Evolutionary conservation across 1,140 invertebrate genomes (phyloP).

Genomic region (Drosophila pachea): DNA sequence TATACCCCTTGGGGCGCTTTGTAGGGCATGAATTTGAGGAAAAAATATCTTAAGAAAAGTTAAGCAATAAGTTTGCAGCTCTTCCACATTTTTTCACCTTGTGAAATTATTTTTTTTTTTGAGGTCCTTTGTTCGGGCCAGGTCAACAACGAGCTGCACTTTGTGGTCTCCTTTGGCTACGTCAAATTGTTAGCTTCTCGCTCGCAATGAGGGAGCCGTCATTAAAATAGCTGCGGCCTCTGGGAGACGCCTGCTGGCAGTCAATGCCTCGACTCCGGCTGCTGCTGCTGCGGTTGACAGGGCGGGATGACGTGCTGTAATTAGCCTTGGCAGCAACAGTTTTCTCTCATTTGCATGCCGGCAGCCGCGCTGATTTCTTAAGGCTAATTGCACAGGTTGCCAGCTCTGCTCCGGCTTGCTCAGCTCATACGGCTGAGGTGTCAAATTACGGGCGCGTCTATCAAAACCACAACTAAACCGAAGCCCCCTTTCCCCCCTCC

Average conservation of each 20-base stretch:
- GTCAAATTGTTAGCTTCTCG: slow-evolving; percentile 52
- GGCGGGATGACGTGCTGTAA: slow-evolving; percentile 35
- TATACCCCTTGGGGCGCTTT: not conserved
- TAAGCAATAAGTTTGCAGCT: slow-evolving; percentile 53
- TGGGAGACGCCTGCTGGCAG: slow-evolving; percentile 22
- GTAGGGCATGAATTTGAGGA: not conserved
- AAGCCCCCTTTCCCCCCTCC: not conserved
- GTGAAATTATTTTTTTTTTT: not conserved
- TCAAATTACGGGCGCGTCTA: slow-evolving; percentile 65
- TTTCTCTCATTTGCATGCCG: slow-evolving; percentile 60
- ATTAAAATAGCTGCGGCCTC: slow-evolving; percentile 57
- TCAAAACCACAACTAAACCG: slow-evolving; percentile 27
- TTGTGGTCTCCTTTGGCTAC: slow-evolving; percentile 52
- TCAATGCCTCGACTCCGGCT: slow-evolving; percentile 20
- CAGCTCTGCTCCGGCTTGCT: not conserved
- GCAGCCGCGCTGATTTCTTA: slow-evolving; percentile 17
- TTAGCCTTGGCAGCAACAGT: slow-evolving; percentile 39
- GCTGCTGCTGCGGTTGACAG: slow-evolving; percentile 63
- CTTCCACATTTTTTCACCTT: slow-evolving; percentile 27
- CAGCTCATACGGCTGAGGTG: slow-evolving; percentile 37
- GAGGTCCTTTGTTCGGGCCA: slow-evolving; percentile 8
- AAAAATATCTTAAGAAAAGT: slow-evolving; percentile 16
- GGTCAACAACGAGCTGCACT: slow-evolving; percentile 55
- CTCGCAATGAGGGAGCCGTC: slow-evolving; percentile 19
- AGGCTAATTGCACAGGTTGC: slow-evolving; percentile 63